Evolutionary conservation across 2,888 invertebrate species (phyloP).

Genomic region (Halictus quadricinctus): DNA sequence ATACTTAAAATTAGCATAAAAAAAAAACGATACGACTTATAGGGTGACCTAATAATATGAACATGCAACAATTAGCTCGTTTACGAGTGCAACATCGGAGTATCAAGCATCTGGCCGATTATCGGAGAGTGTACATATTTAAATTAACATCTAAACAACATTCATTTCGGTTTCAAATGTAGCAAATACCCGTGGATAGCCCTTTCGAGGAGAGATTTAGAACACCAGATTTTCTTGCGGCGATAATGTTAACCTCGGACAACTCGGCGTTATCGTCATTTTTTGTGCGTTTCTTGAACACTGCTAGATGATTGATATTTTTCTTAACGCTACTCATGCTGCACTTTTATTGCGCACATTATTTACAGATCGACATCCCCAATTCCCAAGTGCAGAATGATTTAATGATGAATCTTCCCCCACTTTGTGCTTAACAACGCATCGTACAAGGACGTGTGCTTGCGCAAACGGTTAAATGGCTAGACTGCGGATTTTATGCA

Average conservation of each 20-base stretch:
- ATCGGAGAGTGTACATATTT: conserved; percentile 30
- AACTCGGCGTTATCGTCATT: conserved; percentile 88
- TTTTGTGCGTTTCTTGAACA: conserved; percentile 90
- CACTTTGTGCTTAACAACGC: not conserved
- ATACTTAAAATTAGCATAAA: not conserved
- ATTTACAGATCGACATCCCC: conserved; percentile 36
- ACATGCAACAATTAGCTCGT: conserved; percentile 51
- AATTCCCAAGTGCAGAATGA: conserved; percentile 33
- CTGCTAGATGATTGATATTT: conserved; percentile 76
- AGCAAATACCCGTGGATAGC: conserved; percentile 86
- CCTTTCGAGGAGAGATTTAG: conserved; percentile 91
- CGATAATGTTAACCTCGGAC: conserved; percentile 88
- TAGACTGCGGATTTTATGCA: no score
- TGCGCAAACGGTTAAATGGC: not conserved
- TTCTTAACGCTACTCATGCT: conserved; percentile 66
- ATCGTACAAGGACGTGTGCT: not conserved
- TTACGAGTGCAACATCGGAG: conserved; percentile 36
- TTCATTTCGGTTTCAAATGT: conserved; percentile 40
- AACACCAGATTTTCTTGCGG: conserved; percentile 91
- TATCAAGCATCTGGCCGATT: conserved; percentile 47
- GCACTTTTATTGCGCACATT: conserved; percentile 37
- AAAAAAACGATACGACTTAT: conserved; percentile 7
- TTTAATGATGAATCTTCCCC: conserved; percentile 27
- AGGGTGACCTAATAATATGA: conserved; percentile 5
- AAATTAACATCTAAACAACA: conserved; percentile 40